Conservation (phyloP, 2,113 vertebrate genomes). For the Myrmecobius fasciatus region DNA sequence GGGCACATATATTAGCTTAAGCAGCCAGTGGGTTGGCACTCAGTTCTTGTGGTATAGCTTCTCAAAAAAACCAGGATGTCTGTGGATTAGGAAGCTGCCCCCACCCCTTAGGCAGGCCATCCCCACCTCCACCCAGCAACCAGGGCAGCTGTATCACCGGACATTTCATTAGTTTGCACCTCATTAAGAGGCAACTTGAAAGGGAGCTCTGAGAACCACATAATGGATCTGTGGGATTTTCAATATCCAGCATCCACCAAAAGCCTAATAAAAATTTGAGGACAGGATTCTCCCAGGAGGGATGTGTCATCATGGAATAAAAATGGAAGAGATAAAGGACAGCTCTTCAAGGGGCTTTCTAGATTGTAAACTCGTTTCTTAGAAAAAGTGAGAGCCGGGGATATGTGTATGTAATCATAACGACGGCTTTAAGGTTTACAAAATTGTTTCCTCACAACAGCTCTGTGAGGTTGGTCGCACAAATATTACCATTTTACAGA, state of each 20-base stretch:
- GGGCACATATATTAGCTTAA: neutral
- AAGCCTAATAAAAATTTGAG: slow-evolving; percentile 41
- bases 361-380: neutral
- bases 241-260: neutral
- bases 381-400: neutral
- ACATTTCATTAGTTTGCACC: neutral
- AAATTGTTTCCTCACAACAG: neutral
- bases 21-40: neutral
- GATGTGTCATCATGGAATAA: neutral
- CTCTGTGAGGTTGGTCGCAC: neutral
- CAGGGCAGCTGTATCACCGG: neutral
- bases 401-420: neutral
- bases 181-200: neutral
- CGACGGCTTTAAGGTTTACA: neutral
- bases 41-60: neutral
- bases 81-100: neutral
- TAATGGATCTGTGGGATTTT: slow-evolving; percentile 9
- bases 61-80: neutral
- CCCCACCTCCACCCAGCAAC: neutral
- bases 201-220: neutral
- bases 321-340: neutral
- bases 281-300: slow-evolving; percentile 53
- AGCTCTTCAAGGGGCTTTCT: neutral
- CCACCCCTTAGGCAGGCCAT: neutral
- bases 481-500: neutral